Percentiles rank a stretch among this genome's conserved stretches.
Conservation (phyloP, 1,140 invertebrate species). For the Formica exsecta region DNA sequence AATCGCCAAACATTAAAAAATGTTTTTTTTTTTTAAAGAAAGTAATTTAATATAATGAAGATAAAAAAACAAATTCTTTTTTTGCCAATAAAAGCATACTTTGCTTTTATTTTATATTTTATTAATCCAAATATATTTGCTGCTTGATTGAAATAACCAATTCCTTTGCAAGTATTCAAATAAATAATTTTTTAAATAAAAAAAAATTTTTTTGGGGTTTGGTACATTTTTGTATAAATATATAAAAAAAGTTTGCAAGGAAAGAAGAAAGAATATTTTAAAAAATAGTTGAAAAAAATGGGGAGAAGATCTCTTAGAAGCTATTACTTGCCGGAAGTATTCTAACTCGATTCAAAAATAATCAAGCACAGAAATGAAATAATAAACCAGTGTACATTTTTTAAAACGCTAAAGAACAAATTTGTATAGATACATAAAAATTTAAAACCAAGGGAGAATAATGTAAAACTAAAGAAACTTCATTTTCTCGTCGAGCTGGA, state of each 20-base stretch:
- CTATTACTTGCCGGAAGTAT: not conserved
- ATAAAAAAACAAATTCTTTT: too few relatives aligned
- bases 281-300: not conserved
- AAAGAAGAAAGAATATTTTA: not conserved
- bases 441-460: not conserved
- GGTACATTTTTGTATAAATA: not conserved
- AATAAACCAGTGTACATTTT: too few relatives aligned
- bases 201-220: not conserved
- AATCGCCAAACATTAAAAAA: too few relatives aligned
- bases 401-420: too few relatives aligned
- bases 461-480: not conserved
- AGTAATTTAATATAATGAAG: too few relatives aligned
- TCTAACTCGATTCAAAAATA: not conserved
- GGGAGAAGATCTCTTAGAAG: not conserved
- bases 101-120: too few relatives aligned
- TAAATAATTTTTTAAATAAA: not conserved
- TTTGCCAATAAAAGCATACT: too few relatives aligned
- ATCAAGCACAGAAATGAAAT: not conserved
- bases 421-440: too few relatives aligned
- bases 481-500: not conserved
- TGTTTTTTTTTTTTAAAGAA: too few relatives aligned
- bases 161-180: too few relatives aligned
- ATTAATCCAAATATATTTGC: too few relatives aligned
- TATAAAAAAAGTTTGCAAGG: not conserved
- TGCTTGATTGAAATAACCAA: too few relatives aligned